A percentile compares a stretch with the other conserved stretches of the same genome.
Conservation (phyloP, 2,113 vertebrate species). For the Microcebus tavaratra region DNA sequence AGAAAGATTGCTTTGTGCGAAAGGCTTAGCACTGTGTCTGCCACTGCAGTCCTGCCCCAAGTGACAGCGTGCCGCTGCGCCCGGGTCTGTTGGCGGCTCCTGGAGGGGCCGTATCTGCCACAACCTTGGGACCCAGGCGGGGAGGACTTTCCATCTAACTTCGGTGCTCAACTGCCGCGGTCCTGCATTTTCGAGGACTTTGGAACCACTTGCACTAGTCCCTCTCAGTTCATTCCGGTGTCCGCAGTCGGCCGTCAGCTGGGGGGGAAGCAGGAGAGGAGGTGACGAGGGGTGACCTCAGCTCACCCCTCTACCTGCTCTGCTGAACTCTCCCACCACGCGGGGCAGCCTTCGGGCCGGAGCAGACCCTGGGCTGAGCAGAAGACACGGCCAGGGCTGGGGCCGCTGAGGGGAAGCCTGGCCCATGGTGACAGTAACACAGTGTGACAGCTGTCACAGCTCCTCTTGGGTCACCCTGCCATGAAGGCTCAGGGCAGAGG, state of each 20-base stretch:
- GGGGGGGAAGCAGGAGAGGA: background rate
- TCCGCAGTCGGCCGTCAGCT: no score
- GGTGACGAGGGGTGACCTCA: background rate
- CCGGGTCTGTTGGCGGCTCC: accelerated
- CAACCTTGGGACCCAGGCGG: accelerated
- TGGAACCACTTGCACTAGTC: accelerated
- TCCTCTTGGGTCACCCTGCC: constrained; percentile 67
- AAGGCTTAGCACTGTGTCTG: accelerated
- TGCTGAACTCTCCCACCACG: background rate
- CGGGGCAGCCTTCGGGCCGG: constrained; percentile 64
- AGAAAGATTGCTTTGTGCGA: background rate
- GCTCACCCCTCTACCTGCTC: constrained; percentile 36
- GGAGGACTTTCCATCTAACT: no score
- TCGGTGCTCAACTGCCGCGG: accelerated
- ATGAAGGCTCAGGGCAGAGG: constrained; percentile 75
- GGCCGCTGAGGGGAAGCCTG: constrained; percentile 74
- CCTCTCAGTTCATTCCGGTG: background rate
- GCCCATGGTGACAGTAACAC: constrained; percentile 79
- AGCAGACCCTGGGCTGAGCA: constrained; percentile 75
- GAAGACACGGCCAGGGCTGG: constrained; percentile 74
- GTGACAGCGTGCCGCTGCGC: accelerated
- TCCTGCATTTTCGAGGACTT: background rate
- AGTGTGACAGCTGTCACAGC: constrained; percentile 85
- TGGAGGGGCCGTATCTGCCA: accelerated
- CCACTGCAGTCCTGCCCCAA: accelerated